Evolutionary conservation across 2,888 invertebrate species (phyloP), one percentile per base, ranked within the genome.

Genomic region (Falcaria lacertinaria): DNA sequence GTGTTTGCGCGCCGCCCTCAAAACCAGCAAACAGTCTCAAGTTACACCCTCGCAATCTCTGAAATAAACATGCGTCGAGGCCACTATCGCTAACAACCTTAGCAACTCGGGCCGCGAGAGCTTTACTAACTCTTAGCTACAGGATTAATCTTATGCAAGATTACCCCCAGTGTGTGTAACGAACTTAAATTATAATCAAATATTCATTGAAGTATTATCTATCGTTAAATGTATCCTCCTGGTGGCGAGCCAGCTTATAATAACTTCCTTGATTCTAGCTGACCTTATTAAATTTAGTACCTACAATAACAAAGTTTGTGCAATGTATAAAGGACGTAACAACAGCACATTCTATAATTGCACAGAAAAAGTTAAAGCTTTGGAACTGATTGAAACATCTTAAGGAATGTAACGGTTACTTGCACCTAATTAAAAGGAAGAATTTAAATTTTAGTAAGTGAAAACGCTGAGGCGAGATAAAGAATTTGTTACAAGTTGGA

Each of bases 1-100:
- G 61, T 81, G 76, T 80, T 80, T 81, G 70, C 71, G 60, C 72
- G 56, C 56, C 72, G 72, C 69, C 77, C 75, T 80, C 77, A 72
- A 74, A 78, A 76, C 77, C 74, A 64, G 77, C 73, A 79, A 81
- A 80, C 80, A 80, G 64, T 78, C 71, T 80, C 76, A 72, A 81
- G 76, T 78, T 76, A 80, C 81, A 77, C 75, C 76, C 80, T 78
- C 76, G 72, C 80, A 80, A 81, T 83, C 80, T 80, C 70, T 71
- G 75, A 79, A 82, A 81, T 80, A 83, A 81, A 82, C 81, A 81
- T 74, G 73, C 77, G 76, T 72, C 64, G 71, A 67, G 76, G 71
- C 77, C 74, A 75, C 78, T 74, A 75, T 66, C 64, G 65, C 76
- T 76, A 77, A 80, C 80, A 80, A 75, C 74, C 73, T 74, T 66